Evolutionary conservation across 35 echinoderm and acorn worm species (phyloP), one percentile per base, ranked within the genome.

Genomic region (Anneissia japonica): DNA sequence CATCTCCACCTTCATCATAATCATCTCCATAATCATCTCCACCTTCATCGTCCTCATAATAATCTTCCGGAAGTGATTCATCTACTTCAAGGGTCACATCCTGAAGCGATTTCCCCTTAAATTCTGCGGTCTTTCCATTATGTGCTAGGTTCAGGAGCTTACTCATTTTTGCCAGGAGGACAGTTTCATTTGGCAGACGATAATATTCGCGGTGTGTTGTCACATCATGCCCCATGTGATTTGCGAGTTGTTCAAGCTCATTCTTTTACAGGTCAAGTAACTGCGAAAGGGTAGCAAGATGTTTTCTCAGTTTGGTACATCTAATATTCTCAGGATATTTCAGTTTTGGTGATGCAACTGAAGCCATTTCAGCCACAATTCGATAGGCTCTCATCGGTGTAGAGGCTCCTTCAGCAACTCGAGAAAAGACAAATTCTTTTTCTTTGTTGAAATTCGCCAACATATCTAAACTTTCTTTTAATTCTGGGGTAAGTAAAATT

Each of bases 91-190:
- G 17, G 55, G 23, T 30, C 34, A 83, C 73, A 5, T 89, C 81
- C 36, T 89, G 87, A 38, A 94, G 72, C 14, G 76, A 88, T 80
- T 85, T 84, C 30, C 93, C 89, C 21, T 72, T 19, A 46, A 37
- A 37, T 30, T 79, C 17, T 31, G 77, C 37, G 30, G 91, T 32
- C 35, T 88, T 16, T 79, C 93, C 93, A 40, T 88, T 95, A 30
- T 95, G 89, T 12, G 86, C 74, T 21, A 95, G 73, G 40, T 73
- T 35, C 16, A 91, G 74, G 19, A 95, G 38, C 46, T 86, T 88
- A 28, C 88, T 51, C 17, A 91, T 75, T 34, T 91, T 91, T 3
- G 78, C 93, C 21, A 84, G 40, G 31, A 93, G 80, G 14, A 95
- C 35, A 9, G 89, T 82, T 72, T 88, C 86, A 72, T 95, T 77